These are phyloP conservation scores for Trematomus bernacchii DNA, from an alignment of 2,797 vertebrate genomes.

Conservation along the genomic window DNA sequence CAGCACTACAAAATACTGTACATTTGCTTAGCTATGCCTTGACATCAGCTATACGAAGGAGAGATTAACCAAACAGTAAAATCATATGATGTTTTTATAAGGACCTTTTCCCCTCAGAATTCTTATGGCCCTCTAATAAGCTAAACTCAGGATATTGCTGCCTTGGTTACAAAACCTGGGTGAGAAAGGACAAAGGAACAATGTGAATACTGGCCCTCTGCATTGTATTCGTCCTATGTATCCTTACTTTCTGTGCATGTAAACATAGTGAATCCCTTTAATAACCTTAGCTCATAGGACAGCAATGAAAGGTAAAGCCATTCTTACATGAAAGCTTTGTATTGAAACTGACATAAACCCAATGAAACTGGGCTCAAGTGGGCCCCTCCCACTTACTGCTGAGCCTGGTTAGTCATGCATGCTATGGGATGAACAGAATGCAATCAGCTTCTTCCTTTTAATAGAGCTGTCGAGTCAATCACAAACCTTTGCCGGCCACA, in stretches of 20 bases:
- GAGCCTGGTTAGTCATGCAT: conserved; percentile 80
- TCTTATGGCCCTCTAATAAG: too few relatives aligned
- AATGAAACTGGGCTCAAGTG: conserved; percentile 66
- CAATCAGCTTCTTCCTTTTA: conserved; percentile 80
- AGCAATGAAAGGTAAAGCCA: conserved; percentile 52
- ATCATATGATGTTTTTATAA: background rate
- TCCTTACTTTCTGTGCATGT: conserved; percentile 19
- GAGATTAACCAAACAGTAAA: background rate
- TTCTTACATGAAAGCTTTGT: conserved; percentile 65
- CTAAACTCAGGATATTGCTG: background rate
- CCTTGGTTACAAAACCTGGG: background rate
- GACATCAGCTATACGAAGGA: background rate
- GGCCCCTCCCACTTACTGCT: conserved; percentile 62
- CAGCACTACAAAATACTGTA: background rate
- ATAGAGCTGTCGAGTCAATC: conserved; percentile 85
- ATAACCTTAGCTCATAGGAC: conserved; percentile 42
- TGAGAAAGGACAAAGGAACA: background rate
- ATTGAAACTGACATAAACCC: conserved; percentile 76
- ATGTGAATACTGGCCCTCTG: conserved; percentile 19
- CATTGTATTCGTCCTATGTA: background rate
- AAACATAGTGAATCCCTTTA: conserved; percentile 36
- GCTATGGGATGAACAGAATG: conserved; percentile 69
- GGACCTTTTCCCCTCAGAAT: background rate
- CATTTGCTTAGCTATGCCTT: background rate
- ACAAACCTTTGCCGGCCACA: conserved; percentile 60